phyloP scores from a whole-genome alignment of 23 tunicate genomes.

The Trididemnum clinides region DNA sequence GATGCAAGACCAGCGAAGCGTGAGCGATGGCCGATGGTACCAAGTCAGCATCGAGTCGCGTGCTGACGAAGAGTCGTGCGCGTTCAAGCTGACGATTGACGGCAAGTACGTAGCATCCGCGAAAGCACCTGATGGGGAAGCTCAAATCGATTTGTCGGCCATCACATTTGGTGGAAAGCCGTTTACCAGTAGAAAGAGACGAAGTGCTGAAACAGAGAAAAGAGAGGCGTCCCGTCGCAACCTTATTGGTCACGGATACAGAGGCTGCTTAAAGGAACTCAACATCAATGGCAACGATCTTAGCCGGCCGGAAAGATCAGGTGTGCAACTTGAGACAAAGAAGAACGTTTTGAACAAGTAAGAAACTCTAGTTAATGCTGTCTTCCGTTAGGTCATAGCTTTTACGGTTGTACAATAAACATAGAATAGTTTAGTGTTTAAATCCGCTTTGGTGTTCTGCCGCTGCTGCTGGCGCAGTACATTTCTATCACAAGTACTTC shows the following conservation, averaged over 20 bases:
- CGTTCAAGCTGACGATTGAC: constrained; percentile 39
- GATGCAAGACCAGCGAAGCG: neutral
- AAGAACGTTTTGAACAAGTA: constrained; percentile 6
- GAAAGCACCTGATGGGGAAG: neutral
- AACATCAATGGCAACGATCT: constrained; percentile 16
- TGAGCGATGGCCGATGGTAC: constrained; percentile 61
- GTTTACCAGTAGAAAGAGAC: constrained; percentile 16
- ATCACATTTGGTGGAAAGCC: constrained; percentile 45
- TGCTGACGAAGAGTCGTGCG: constrained; percentile 26
- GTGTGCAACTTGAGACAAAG: neutral
- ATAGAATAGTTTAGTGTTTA: too few relatives aligned
- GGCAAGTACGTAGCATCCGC: constrained; percentile 8
- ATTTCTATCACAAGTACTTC: too few relatives aligned
- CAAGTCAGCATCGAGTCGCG: constrained; percentile 39
- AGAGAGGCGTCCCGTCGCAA: neutral
- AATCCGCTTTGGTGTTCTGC: too few relatives aligned
- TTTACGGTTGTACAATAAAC: too few relatives aligned
- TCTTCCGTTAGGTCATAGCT: too few relatives aligned
- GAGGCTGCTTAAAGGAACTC: constrained; percentile 49
- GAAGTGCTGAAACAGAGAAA: neutral
- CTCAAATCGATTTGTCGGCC: neutral
- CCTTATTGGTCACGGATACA: constrained; percentile 19
- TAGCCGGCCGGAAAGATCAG: neutral
- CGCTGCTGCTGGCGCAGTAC: too few relatives aligned
- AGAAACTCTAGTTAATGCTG: too few relatives aligned